phyloP scores from a whole-genome alignment of 1,140 invertebrate species.

The Dermatophagoides farinae region DNA sequence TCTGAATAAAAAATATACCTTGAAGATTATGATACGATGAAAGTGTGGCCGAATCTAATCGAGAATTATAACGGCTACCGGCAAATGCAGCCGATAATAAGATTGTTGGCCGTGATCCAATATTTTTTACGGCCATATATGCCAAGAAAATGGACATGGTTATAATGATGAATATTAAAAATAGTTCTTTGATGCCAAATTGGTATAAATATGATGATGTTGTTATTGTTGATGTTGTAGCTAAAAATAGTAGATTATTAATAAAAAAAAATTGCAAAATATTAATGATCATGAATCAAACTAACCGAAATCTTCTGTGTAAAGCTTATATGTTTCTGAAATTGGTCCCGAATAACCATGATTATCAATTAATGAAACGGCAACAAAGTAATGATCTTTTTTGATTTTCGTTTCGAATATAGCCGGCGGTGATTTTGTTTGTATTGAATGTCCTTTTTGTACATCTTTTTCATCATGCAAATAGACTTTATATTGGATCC shows the following conservation, averaged over 20 bases:
- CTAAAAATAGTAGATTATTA: too few species aligned
- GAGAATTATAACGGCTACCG: conserved; percentile 62
- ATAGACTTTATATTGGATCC: conserved; percentile 40
- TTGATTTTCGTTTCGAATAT: background rate
- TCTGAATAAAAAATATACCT: conserved; percentile 21
- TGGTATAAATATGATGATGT: too few species aligned
- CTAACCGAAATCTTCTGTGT: background rate
- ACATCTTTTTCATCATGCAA: conserved; percentile 35
- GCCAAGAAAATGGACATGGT: background rate
- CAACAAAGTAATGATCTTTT: conserved; percentile 34
- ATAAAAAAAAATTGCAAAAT: background rate
- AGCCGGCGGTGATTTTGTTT: conserved; percentile 11
- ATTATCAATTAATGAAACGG: conserved; percentile 37
- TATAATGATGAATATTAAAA: too few species aligned
- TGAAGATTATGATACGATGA: conserved; percentile 42
- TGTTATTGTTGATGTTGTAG: too few species aligned
- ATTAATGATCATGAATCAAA: background rate
- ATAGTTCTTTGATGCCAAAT: too few species aligned
- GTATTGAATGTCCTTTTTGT: conserved; percentile 24
- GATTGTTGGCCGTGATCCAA: conserved; percentile 19
- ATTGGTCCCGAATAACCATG: conserved; percentile 33
- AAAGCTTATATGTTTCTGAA: conserved; percentile 9
- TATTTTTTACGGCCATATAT: background rate
- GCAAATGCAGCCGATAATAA: conserved; percentile 64
- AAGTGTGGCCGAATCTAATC: conserved; percentile 63